These are phyloP conservation scores for Ailurus styani DNA, from an alignment of 2,113 vertebrate species.

Conservation along the genomic window DNA sequence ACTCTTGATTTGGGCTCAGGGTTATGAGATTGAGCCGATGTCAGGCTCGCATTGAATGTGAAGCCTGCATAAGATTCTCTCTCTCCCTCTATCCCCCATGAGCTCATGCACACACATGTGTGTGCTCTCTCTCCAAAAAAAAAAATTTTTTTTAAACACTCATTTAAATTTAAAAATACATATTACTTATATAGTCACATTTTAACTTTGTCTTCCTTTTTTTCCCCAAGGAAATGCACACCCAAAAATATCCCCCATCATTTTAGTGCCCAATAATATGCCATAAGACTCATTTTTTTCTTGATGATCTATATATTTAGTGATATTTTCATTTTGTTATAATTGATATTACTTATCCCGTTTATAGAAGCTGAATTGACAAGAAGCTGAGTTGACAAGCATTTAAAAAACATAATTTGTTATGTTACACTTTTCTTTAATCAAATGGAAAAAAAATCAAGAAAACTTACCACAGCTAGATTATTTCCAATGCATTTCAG, in stretches of 20 bases:
- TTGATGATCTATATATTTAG: background rate
- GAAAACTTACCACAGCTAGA: conserved; percentile 89
- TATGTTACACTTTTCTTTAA: conserved; percentile 39
- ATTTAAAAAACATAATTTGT: conserved; percentile 20
- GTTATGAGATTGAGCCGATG: background rate
- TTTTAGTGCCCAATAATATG: background rate
- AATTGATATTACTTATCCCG: background rate
- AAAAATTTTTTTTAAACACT: background rate
- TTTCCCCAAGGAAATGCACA: background rate
- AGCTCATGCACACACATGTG: background rate
- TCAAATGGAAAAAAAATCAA: conserved; percentile 23
- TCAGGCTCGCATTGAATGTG: background rate
- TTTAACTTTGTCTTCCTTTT: conserved; percentile 19
- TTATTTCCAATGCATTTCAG: conserved; percentile 93
- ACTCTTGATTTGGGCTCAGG: background rate
- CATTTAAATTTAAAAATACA: background rate
- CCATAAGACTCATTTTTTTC: background rate
- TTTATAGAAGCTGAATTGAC: background rate
- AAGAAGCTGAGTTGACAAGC: background rate
- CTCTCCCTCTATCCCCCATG: background rate
- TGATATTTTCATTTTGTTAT: conserved; percentile 3
- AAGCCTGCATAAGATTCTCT: background rate
- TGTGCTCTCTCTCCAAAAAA: background rate
- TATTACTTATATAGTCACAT: background rate
- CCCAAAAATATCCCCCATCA: background rate